A percentile compares a stretch with the other conserved stretches of the same genome.
Evolutionary conservation across 2,113 vertebrate genomes (phyloP).

Genomic region (Pipra filicauda): DNA sequence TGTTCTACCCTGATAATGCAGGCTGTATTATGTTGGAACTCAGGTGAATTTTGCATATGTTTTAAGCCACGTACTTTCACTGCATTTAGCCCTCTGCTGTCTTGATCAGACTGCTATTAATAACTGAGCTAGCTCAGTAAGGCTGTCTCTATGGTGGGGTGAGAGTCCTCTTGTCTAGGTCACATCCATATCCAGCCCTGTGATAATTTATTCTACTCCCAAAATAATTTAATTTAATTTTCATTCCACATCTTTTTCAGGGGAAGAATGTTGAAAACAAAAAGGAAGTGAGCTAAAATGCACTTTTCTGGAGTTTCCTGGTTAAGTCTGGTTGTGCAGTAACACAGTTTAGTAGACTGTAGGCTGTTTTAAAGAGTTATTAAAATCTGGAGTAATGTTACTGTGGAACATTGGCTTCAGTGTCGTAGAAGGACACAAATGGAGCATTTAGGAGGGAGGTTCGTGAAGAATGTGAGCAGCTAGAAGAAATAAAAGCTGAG

Average conservation of each 20-base stretch:
- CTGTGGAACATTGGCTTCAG: constrained; percentile 26
- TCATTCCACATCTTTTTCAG: background rate
- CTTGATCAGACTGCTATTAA: background rate
- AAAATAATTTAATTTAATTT: background rate
- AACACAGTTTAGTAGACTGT: background rate
- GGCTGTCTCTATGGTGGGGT: background rate
- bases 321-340: background rate
- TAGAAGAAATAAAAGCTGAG: constrained; percentile 39
- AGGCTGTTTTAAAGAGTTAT: background rate
- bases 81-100: background rate
- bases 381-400: background rate
- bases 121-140: background rate
- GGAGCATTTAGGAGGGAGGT: constrained; percentile 10
- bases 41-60: background rate
- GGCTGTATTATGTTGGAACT: background rate
- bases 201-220: background rate
- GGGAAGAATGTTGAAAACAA: background rate
- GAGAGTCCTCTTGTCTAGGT: background rate
- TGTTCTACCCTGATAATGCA: background rate
- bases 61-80: background rate
- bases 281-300: background rate
- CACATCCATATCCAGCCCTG: background rate
- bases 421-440: constrained; percentile 33
- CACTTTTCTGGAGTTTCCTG: background rate
- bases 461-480: background rate